These are phyloP conservation scores for Drosophila leontia DNA, from an alignment of 1,140 invertebrate species.

Conservation along the genomic window DNA sequence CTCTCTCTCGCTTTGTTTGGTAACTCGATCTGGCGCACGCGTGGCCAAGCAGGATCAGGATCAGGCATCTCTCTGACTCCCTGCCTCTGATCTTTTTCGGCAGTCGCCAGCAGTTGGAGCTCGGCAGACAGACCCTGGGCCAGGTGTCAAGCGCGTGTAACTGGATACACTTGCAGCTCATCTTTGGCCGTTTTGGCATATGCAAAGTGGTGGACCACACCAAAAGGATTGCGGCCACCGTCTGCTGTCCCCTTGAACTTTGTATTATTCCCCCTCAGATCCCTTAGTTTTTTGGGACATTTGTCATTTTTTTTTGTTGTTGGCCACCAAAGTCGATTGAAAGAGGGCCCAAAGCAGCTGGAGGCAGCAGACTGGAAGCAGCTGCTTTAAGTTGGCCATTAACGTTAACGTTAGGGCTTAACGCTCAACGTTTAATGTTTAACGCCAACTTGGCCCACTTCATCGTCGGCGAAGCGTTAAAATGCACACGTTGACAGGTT, in stretches of 20 bases:
- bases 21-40: slow-evolving; percentile 64
- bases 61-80: slow-evolving; percentile 28
- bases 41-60: slow-evolving; percentile 54
- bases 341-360: slow-evolving; percentile 45
- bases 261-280: not conserved
- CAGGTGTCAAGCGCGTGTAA: slow-evolving; percentile 76
- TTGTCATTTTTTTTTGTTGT: slow-evolving; percentile 32
- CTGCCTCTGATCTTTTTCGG: slow-evolving; percentile 72
- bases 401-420: slow-evolving; percentile 31
- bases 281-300: slow-evolving; percentile 12
- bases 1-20: slow-evolving; percentile 18
- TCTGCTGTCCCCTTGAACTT: slow-evolving; percentile 47
- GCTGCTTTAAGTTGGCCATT: slow-evolving; percentile 29
- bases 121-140: slow-evolving; percentile 7
- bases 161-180: slow-evolving; percentile 39
- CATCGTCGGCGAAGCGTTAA: slow-evolving; percentile 67
- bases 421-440: slow-evolving; percentile 8
- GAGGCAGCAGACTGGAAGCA: slow-evolving; percentile 32
- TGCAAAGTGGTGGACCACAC: slow-evolving; percentile 72
- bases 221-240: slow-evolving; percentile 46
- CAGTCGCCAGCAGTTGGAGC: slow-evolving; percentile 45
- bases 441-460: slow-evolving; percentile 48
- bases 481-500: slow-evolving; percentile 80
- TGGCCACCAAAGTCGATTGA: slow-evolving; percentile 72
- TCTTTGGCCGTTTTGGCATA: slow-evolving; percentile 24